Evolutionary conservation across 2,797 vertebrate species (phyloP).

Genomic region (Clarias laeviceps): DNA sequence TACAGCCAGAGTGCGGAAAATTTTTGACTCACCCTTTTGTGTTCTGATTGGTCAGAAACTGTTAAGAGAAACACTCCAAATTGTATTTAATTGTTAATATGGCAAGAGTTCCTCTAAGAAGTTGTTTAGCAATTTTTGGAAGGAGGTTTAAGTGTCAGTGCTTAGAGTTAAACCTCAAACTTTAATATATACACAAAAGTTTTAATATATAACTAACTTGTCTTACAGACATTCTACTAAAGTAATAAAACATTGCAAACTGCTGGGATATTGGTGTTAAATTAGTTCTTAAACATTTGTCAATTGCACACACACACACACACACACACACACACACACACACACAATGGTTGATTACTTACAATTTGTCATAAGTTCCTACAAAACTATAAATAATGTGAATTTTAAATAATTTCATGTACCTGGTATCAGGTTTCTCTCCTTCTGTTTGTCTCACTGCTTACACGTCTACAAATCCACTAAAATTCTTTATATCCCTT

Average conservation of each 20-base stretch:
- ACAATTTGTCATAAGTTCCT: background rate
- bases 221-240: background rate
- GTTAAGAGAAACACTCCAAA: too few species aligned
- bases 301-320: background rate
- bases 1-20: too few species aligned
- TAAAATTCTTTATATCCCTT: conserved; percentile 43
- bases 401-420: conserved; percentile 6
- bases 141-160: background rate
- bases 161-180: background rate
- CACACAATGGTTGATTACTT: conserved; percentile 7
- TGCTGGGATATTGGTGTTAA: background rate
- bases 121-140: background rate
- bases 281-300: background rate
- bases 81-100: background rate
- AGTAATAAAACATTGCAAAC: background rate
- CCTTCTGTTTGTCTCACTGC: conserved; percentile 32
- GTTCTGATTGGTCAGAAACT: background rate
- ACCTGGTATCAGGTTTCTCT: conserved; percentile 41
- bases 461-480: conserved; percentile 32
- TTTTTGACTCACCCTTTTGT: too few species aligned
- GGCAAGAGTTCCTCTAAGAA: background rate
- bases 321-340: conserved; percentile 16
- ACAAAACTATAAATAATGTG: background rate
- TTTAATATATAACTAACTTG: background rate
- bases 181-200: too few species aligned